These are phyloP conservation scores for Zosterops lateralis DNA, from an alignment of 2,113 vertebrate species.

Conservation along the genomic window DNA sequence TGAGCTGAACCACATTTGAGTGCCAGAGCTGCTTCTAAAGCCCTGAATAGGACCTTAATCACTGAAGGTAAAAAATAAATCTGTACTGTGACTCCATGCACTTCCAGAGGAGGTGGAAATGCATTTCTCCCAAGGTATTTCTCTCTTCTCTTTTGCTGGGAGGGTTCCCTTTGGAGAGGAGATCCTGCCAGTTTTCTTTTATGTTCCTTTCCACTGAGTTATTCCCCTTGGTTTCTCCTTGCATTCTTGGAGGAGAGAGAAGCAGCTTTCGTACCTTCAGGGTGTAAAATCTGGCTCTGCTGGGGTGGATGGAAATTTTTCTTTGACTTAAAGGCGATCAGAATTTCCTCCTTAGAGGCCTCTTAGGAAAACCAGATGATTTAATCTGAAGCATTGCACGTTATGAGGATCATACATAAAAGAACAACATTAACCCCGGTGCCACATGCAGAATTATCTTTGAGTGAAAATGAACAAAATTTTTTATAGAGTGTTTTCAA, in stretches of 20 bases:
- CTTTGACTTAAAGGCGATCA: background rate
- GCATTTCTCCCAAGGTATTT: background rate
- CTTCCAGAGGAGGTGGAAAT: background rate
- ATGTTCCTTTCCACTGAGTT: background rate
- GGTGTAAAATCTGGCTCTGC: slow-evolving; percentile 29
- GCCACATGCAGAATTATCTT: slow-evolving; percentile 23
- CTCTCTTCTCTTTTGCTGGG: background rate
- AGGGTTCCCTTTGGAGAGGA: slow-evolving; percentile 2
- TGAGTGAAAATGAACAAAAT: slow-evolving; percentile 24
- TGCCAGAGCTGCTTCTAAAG: background rate
- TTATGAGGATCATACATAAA: slow-evolving; percentile 10
- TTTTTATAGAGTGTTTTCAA: slow-evolving; percentile 12
- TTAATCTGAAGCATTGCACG: background rate
- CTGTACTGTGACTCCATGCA: background rate
- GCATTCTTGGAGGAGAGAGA: slow-evolving; percentile 10
- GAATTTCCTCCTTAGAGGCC: slow-evolving; percentile 12
- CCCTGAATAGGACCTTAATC: background rate
- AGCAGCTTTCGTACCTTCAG: background rate
- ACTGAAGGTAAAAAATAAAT: background rate
- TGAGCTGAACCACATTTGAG: rapidly evolving
- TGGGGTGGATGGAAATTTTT: background rate
- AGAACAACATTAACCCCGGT: slow-evolving; percentile 18
- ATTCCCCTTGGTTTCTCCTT: slow-evolving; percentile 45
- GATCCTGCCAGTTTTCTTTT: slow-evolving; percentile 24
- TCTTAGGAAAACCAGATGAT: slow-evolving; percentile 4